Evolutionary conservation across 2,888 invertebrate genomes (phyloP), one percentile per base, ranked within the genome.

Genomic region (Heliconius erato): DNA sequence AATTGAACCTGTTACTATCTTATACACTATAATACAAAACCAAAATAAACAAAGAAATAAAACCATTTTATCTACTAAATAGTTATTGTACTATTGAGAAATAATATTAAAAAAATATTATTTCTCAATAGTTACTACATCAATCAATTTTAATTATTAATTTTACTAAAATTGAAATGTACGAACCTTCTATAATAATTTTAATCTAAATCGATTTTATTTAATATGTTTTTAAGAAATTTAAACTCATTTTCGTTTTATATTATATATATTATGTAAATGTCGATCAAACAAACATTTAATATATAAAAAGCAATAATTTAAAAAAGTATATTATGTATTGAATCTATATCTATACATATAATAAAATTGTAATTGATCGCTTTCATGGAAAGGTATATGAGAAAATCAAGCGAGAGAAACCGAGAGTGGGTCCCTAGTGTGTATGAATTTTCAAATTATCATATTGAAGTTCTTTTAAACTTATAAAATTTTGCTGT

Each of bases 211-310:
- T 49, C 6, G 16, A 16, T 59, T 19, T 59, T 59, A 23, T 63
- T 63, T 63, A 63, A 32, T 1, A 63, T n/a, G 1, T 63, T n/a
- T 63, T 11, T n/a, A n/a, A 63, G n/a, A n/a, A 63, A n/a, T n/a
- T 63, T 9, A n/a, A n/a, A 59, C n/a, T 59, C 6, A 6, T 40
- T 19, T 40, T 28, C 6, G 28, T 74, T 11, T 19, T n/a, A n/a
- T n/a, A n/a, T 54, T 54, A 54, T 28, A 54, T 54, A 19, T 54
- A 19, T 19, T 11, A 12, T 11, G 23, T 32, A 16, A 76, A 32
- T 19, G 68, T 23, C 72, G 72, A 72, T n/a, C 71, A 71, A 72
- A 44, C 12, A 71, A 26, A 26, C 44, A 72, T 44, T 40, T 26
- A 44, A 44, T 12, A 44, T 40, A 44, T 23, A n/a, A 14, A 26